Evolutionary conservation across 2,797 vertebrate species (phyloP), one percentile per base, ranked within the genome.

Genomic region (Numenius phaeopus): DNA sequence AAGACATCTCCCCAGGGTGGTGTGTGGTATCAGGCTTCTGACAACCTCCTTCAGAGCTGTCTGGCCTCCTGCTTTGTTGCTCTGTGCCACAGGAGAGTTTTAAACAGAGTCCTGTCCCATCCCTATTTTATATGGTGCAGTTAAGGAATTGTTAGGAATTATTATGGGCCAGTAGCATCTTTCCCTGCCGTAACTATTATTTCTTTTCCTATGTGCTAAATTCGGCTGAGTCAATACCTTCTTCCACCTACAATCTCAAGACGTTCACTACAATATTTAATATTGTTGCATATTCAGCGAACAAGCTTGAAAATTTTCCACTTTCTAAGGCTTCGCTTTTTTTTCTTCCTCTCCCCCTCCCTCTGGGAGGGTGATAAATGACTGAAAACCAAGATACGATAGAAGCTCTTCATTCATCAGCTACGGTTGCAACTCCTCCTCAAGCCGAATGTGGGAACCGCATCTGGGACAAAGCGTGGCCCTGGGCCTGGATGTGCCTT

Each of bases 401-500:
- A 87, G 86, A 91, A 89, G 46, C 17, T 78, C 47, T 93, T 92
- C 77, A 93, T 93, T 92, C 94, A 55, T 86, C 69, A 54, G 49
- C 76, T 78, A 78, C 1, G 3, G 61, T n/a, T 83, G 32, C 78
- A 95, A 65, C 64, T 80, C 76, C 78, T 97, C 75, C 87, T 87
- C 61, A 95, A 83, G 44, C 1, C 1, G 2, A 95, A 79, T 97
- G 84, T 97, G 96, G 94, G 95, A 97, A 94, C 46, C 0, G 0
- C 3, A 3, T 52, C 62, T 69, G 72, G 85, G 88, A 91, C 91
- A 77, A 79, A 85, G 78, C 9, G 0, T 42, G 79, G 79, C 85
- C 94, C 70, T 16, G 47, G 85, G 95, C 95, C 91, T 58, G 7
- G 82, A 92, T 65, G 65, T 65, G 83, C 73, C 91, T 96, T 95